phyloP scores from a whole-genome alignment of 2,888 invertebrate species.

The Tanytarsus gracilentus region DNA sequence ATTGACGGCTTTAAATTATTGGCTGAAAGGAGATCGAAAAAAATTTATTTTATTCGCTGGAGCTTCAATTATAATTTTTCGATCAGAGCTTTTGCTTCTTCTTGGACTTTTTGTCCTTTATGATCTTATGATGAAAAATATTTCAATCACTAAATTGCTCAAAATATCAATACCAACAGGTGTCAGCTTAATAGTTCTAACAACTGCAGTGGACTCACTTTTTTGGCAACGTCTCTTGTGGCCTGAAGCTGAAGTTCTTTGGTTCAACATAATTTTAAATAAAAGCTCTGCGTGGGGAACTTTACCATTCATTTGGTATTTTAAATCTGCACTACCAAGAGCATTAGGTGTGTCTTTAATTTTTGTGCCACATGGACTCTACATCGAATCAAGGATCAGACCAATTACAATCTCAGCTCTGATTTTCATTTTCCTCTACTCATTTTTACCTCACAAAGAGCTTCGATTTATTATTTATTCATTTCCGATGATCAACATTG shows the following conservation, averaged over 20 bases:
- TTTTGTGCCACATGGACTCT: conserved; percentile 68
- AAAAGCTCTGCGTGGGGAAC: conserved; percentile 95
- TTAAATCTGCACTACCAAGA: conserved; percentile 92
- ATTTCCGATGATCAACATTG: conserved; percentile 86
- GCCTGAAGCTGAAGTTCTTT: conserved; percentile 97
- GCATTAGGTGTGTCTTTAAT: conserved; percentile 74
- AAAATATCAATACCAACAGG: conserved; percentile 66
- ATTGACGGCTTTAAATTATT: conserved; percentile 73
- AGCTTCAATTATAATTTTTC: conserved; percentile 78
- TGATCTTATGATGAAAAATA: conserved; percentile 63
- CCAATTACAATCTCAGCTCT: conserved; percentile 61
- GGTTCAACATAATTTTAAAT: conserved; percentile 90
- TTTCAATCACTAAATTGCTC: conserved; percentile 61
- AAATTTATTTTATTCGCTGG: conserved; percentile 75
- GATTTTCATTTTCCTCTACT: conserved; percentile 80
- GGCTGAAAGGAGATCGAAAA: conserved; percentile 67
- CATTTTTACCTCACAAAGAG: conserved; percentile 95
- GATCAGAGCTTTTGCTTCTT: conserved; percentile 79
- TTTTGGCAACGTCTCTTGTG: conserved; percentile 87
- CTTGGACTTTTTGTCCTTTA: conserved; percentile 76
- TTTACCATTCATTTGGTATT: conserved; percentile 95
- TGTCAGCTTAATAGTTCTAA: conserved; percentile 54
- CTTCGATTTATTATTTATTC: conserved; percentile 94
- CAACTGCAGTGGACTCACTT: conserved; percentile 77
- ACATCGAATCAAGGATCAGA: conserved; percentile 61